Evolutionary conservation across 2,888 invertebrate genomes (phyloP).

Genomic region (Philopedon plagiatum): DNA sequence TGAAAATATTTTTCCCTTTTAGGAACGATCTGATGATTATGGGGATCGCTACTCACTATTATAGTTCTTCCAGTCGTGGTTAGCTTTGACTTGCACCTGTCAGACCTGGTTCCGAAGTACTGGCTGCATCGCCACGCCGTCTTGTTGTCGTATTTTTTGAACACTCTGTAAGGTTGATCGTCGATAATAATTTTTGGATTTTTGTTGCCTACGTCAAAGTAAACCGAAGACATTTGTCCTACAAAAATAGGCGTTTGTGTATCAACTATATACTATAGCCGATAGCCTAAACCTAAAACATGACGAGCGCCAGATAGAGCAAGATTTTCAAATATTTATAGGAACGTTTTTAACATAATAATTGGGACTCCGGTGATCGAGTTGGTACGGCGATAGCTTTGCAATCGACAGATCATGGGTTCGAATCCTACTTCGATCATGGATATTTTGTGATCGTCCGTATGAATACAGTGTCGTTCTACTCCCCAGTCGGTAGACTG

Average conservation of each 20-base stretch:
- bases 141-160: slow-evolving; percentile 43
- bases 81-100: slow-evolving; percentile 52
- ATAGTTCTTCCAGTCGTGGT: slow-evolving; percentile 50
- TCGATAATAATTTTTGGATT: slow-evolving; percentile 54
- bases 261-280: too few species aligned
- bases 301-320: too few species aligned
- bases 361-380: too few species aligned
- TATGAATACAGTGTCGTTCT: too few species aligned
- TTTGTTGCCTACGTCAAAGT: slow-evolving; percentile 52
- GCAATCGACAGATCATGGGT: too few species aligned
- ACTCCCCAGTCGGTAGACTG: too few species aligned
- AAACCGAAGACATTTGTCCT: slow-evolving; percentile 44
- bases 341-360: too few species aligned
- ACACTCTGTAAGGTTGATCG: slow-evolving; percentile 47
- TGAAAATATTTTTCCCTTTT: slow-evolving; percentile 20
- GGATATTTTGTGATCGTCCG: too few species aligned
- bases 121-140: slow-evolving; percentile 54
- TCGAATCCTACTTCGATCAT: too few species aligned
- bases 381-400: too few species aligned
- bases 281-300: too few species aligned
- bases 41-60: slow-evolving; percentile 47
- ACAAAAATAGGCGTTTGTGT: slow-evolving; percentile 22
- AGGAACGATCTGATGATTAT: slow-evolving; percentile 52
- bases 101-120: slow-evolving; percentile 44
- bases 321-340: too few species aligned